phyloP scores from a whole-genome alignment of 2,113 vertebrate genomes.

The Pituophis catenifer region DNA sequence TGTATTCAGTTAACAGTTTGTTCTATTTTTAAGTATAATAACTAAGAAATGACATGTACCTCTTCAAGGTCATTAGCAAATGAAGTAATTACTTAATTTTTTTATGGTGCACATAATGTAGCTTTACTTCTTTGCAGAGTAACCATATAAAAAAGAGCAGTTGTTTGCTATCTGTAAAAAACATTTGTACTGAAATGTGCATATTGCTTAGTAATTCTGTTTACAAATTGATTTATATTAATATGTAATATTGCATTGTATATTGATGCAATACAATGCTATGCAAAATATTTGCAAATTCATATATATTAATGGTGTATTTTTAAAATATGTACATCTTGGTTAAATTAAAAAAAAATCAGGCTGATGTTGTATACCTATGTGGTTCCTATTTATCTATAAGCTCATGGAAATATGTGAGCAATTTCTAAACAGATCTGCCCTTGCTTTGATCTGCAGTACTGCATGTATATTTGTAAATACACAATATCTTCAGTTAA shows the following conservation, averaged over 20 bases:
- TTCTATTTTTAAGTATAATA: conserved; percentile 54
- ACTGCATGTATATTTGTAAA: neutral
- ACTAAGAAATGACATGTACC: conserved; percentile 53
- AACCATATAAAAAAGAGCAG: conserved; percentile 7
- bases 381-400: neutral
- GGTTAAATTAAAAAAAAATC: neutral
- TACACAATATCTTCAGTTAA: neutral
- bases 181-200: neutral
- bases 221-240: neutral
- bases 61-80: conserved; percentile 62
- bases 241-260: neutral
- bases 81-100: conserved; percentile 56
- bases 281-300: neutral
- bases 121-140: conserved; percentile 35
- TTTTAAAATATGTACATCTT: neutral
- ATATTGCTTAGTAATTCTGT: neutral
- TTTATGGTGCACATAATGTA: conserved; percentile 31
- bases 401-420: neutral
- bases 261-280: neutral
- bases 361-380: neutral
- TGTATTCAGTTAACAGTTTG: conserved; percentile 64
- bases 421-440: neutral
- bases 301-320: neutral
- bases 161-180: neutral
- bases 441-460: neutral